Conservation (phyloP, 2,888 invertebrate genomes). For the Hydriomena furcata region DNA sequence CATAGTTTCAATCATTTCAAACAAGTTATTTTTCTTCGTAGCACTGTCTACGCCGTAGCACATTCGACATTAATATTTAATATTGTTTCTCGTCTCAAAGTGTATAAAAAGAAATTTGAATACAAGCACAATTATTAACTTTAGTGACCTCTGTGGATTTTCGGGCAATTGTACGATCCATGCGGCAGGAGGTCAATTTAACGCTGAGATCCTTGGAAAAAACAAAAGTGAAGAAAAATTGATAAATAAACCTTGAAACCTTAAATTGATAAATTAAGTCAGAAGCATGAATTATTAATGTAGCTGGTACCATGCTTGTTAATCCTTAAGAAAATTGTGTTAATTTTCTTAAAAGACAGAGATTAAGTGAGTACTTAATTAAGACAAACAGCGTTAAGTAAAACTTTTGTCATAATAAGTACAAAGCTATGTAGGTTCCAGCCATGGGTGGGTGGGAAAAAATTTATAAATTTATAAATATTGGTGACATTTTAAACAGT, state of each 20-base stretch:
- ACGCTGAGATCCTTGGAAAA: no score
- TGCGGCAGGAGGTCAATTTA: no score
- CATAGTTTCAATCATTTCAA: no score
- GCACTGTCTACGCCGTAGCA: constrained; percentile 1
- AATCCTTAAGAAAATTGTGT: background rate
- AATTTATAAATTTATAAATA: no score
- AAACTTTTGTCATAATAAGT: constrained; percentile 7
- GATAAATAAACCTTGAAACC: no score
- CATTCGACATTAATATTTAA: background rate
- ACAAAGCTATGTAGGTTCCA: background rate
- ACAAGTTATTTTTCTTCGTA: background rate
- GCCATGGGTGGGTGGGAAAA: no score
- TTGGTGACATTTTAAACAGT: no score
- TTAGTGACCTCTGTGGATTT: no score
- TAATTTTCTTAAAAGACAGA: constrained; percentile 2
- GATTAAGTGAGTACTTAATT: constrained; percentile 1
- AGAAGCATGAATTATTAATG: constrained; percentile 1
- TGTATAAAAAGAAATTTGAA: background rate
- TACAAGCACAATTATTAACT: background rate
- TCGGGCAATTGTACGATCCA: no score
- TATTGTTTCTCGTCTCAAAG: background rate
- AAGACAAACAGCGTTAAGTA: constrained; percentile 1
- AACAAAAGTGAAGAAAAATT: no score
- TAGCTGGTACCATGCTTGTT: background rate
- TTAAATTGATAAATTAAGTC: no score